Evolutionary conservation across 2,113 vertebrate genomes (phyloP).

Genomic region (Polyodon spathula): DNA sequence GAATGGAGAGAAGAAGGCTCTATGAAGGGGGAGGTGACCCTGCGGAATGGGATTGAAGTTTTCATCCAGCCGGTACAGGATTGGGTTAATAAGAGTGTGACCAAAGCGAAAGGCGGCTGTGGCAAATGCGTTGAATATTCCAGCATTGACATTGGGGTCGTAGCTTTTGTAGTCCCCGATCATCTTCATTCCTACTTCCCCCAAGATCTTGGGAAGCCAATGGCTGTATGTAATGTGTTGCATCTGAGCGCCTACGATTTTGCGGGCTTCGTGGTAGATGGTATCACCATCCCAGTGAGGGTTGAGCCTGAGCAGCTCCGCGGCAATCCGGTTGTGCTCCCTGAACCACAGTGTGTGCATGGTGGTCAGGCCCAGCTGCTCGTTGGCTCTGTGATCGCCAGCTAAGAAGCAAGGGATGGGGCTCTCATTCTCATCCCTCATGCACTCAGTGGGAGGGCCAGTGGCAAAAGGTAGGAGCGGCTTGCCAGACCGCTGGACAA

Average conservation of each 20-base stretch:
- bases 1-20: conserved; percentile 94
- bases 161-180: conserved; percentile 79
- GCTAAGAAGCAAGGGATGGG: conserved; percentile 95
- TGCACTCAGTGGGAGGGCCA: conserved; percentile 91
- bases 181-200: conserved; percentile 80
- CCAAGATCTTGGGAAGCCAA: conserved; percentile 93
- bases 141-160: conserved; percentile 80
- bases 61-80: conserved; percentile 81
- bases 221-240: conserved; percentile 95
- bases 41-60: conserved; percentile 80
- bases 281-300: conserved; percentile 97
- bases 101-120: conserved; percentile 95
- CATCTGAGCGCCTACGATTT: conserved; percentile 91
- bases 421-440: conserved; percentile 92
- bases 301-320: conserved; percentile 80
- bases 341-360: conserved; percentile 96
- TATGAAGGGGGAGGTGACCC: conserved; percentile 87
- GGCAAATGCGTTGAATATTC: conserved; percentile 85
- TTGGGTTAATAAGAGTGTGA: conserved; percentile 90
- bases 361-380: conserved; percentile 86
- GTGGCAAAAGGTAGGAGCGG: conserved; percentile 86
- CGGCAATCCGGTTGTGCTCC: conserved; percentile 88
- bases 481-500: conserved; percentile 89
- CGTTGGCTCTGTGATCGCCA: conserved; percentile 90
- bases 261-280: conserved; percentile 88